These are phyloP conservation scores for Parapristionchus giblindavisi DNA, from an alignment of 2,888 invertebrate species.

Conservation along the genomic window DNA sequence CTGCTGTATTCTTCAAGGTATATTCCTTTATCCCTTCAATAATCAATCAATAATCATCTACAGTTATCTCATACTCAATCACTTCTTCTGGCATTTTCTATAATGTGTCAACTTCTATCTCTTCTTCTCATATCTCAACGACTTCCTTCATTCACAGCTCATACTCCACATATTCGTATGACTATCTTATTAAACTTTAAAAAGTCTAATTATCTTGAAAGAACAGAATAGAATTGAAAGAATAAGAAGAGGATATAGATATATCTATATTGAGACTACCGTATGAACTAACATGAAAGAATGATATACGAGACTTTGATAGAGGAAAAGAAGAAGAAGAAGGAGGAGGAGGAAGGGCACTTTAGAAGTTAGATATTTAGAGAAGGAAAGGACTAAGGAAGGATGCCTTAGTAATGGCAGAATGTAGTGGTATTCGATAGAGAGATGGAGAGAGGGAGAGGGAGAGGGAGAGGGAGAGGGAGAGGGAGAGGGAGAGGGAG, in stretches of 20 bases:
- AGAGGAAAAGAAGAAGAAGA: neutral
- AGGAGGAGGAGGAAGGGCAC: constrained; percentile 2
- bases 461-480: constrained; percentile 3
- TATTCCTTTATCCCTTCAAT: too few species aligned
- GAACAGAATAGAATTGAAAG: neutral
- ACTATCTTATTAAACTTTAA: constrained; percentile 11
- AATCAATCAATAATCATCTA: constrained; percentile 1
- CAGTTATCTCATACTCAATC: constrained; percentile 63
- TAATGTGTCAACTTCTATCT: constrained; percentile 63
- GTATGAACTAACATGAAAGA: constrained; percentile 9
- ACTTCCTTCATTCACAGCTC: constrained; percentile 66
- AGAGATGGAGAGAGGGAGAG: neutral
- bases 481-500: constrained; percentile 1
- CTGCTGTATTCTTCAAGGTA: constrained; percentile 65
- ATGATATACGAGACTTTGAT: constrained; percentile 18
- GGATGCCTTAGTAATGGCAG: neutral
- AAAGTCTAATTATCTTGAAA: neutral
- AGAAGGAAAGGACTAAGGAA: constrained; percentile 2
- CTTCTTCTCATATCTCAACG: constrained; percentile 61
- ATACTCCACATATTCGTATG: constrained; percentile 67
- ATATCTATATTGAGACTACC: neutral
- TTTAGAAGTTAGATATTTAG: neutral
- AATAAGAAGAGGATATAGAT: constrained; percentile 8
- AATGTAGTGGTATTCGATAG: neutral
- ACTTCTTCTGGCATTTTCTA: constrained; percentile 61